Evolutionary conservation across 2,113 vertebrate species (phyloP), one percentile per base, ranked within the genome.

Genomic region (Oryzias melastigma): DNA sequence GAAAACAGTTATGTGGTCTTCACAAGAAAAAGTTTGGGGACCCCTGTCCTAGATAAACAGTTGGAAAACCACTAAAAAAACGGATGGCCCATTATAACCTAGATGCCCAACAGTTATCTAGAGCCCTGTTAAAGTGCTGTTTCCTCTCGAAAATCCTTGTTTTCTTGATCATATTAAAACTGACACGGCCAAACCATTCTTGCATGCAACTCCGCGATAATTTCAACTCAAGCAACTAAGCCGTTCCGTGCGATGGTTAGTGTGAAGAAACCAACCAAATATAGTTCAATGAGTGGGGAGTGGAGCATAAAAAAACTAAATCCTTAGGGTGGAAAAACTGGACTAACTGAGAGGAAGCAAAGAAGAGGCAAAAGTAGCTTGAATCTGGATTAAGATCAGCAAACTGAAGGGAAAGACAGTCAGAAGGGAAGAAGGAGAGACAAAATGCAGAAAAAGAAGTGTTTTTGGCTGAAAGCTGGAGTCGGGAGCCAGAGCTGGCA

Each of bases 401-500:
- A 77, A 84, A 79, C n/a, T 68, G 66, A 75, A 75, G 60, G 66
- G 67, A 76, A 75, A 47, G 60, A 25, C 18, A 69, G 54, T 48
- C 43, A 35, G 44, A 18, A 64, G 71, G 69, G 77, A 75, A 47
- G 54, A 60, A 63, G 65, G 54, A 71, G 53, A 67, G 69, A 75
- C 53, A 71, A 68, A 82, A 75, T 71, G 75, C 80, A 80, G 72
- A 83, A 60, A 71, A 79, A 80, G 73, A 71, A 74, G 82, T 78
- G 87, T 87, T 88, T 85, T 89, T 84, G 78, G 78, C 85, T 87
- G 83, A 88, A 86, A 88, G 77, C 65, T 16, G 82, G 82, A 90
- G 79, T 71, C 72, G 73, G 70, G 85, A 90, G 81, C 72, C 71
- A 71, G 90, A 83, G 89, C 87, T 92, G 90, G 91, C 92, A 90